phyloP scores from a whole-genome alignment of 1,140 invertebrate species.

The Yoshiicerus persimilis region DNA sequence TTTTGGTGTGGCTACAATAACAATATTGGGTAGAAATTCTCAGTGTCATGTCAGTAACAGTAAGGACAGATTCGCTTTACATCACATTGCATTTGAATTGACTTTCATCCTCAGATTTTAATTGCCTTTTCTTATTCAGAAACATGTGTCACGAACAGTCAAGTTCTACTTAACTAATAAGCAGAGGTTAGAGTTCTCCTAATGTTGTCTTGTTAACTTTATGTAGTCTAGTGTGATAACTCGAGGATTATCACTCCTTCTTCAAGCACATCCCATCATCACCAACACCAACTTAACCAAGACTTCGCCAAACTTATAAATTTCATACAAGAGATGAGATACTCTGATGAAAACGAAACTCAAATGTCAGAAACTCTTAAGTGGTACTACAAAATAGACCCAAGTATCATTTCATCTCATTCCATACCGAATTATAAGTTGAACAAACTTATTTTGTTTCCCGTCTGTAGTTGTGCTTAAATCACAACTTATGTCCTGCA shows the following conservation, averaged over 20 bases:
- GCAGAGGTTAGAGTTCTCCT: neutral
- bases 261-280: neutral
- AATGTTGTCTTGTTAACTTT: neutral
- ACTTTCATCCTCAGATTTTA: slow-evolving; percentile 2
- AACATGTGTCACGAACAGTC: neutral
- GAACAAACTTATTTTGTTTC: too few species aligned
- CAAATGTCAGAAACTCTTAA: neutral
- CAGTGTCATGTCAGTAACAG: neutral
- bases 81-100: neutral
- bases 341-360: too few species aligned
- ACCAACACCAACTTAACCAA: neutral
- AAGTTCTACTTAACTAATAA: neutral
- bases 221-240: neutral
- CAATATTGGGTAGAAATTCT: neutral
- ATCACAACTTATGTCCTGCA: too few species aligned
- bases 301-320: neutral
- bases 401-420: too few species aligned
- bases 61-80: neutral
- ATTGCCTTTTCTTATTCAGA: neutral
- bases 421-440: too few species aligned
- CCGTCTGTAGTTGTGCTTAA: too few species aligned
- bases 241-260: neutral
- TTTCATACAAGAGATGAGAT: neutral
- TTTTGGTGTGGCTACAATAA: neutral
- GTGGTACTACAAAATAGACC: too few species aligned